Base-by-base conservation (phyloP, 2,113 vertebrate species). In the Odocoileus virginianus region DNA sequence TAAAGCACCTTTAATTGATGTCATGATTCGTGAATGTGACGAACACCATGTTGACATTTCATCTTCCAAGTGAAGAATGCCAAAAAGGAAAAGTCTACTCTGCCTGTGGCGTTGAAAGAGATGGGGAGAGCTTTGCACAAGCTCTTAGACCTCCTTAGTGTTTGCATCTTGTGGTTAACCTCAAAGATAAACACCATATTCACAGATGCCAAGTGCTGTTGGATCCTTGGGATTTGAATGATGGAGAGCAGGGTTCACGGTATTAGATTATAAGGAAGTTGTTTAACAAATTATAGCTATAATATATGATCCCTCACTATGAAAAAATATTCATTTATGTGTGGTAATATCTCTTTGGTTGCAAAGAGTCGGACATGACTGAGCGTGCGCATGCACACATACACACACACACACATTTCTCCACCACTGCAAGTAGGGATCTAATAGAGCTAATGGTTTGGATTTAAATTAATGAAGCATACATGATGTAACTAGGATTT, bases 401-500 rank as follows among this genome's bases (percentile, higher is more conserved):
- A 23, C n/a, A 71, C 67, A 43, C 64, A 67, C 33, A 67, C 60
- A 64, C 28, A 64, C 6, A 8, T 25, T 98, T 98, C 97, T 98
- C 50, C 55, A 78, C 91, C 54, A 78, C n/a, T 79, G 40, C 36
- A 96, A 64, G 30, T 58, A 67, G 61, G 61, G 87, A 98, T 96
- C 96, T 97, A 96, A 98, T 55, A 92, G 96, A 98, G 52, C 67
- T 97, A 98, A 98, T 23, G 91, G 95, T 43, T 96, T 85, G 83
- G 43, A 90, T 97, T 95, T 97, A 98, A 98, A 98, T 97, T 98
- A 98, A 98, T 97, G 98, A 98, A 95, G 98, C 97, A 89, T 98
- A 88, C 79, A 94, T 45, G 96, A 96, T 92, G 61, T 33, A 93
- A 83, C 0, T 14, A 95, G 96, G 89, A 94, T 96, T 94, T 95